Percentiles rank a stretch among this genome's conserved stretches.
Conservation (phyloP, 2,888 invertebrate genomes). For the Heteromyza rotundicornis region DNA sequence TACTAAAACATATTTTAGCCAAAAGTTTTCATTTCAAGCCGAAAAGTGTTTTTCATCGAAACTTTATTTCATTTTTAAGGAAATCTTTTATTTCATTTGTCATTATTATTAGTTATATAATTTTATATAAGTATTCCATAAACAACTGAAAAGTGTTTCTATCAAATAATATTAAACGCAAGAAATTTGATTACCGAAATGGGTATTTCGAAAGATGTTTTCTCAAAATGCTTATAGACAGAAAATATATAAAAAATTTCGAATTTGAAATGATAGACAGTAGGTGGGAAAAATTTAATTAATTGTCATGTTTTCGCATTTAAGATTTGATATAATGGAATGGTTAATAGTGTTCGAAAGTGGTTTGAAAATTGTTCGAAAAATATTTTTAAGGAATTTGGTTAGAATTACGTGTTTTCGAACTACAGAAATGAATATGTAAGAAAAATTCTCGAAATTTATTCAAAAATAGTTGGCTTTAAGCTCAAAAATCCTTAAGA, state of each 20-base stretch:
- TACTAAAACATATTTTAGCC: conserved; percentile 40
- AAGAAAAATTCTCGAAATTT: too few species aligned
- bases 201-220: neutral
- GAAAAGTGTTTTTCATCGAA: conserved; percentile 43
- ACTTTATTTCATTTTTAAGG: conserved; percentile 25
- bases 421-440: too few species aligned
- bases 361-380: too few species aligned
- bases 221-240: neutral
- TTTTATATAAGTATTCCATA: neutral
- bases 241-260: neutral
- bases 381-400: too few species aligned
- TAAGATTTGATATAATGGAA: too few species aligned
- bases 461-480: too few species aligned
- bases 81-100: neutral
- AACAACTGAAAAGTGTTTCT: neutral
- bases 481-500: too few species aligned
- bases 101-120: neutral
- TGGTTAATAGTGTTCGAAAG: neutral
- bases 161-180: neutral
- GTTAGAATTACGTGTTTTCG: too few species aligned
- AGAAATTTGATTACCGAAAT: neutral
- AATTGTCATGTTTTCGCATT: too few species aligned
- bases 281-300: neutral
- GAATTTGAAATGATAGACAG: neutral
- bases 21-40: conserved; percentile 44